These are phyloP conservation scores for Penaeus chinensis DNA, from an alignment of 1,140 invertebrate genomes.

Conservation along the genomic window DNA sequence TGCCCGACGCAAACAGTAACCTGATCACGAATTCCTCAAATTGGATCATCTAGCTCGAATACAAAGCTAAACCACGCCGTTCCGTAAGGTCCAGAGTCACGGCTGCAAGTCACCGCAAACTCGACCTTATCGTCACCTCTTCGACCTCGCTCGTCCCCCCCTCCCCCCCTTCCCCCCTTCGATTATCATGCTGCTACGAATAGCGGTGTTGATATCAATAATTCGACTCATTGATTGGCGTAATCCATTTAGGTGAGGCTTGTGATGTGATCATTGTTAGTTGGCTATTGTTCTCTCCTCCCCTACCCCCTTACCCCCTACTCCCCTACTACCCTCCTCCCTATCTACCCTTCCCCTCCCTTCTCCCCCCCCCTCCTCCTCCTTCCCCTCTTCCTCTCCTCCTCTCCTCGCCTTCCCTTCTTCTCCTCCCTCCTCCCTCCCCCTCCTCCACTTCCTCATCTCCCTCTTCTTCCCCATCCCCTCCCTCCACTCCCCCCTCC, in stretches of 20 bases:
- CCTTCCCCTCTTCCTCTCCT: background rate
- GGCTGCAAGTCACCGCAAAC: too few relatives aligned
- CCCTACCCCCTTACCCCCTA: too few relatives aligned
- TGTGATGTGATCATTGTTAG: constrained; percentile 55
- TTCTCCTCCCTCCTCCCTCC: background rate
- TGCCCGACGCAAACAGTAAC: constrained; percentile 1
- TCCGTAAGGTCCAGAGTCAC: too few relatives aligned
- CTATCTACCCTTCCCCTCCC: background rate
- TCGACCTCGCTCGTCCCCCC: too few relatives aligned
- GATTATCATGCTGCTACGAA: background rate
- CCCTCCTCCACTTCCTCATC: background rate
- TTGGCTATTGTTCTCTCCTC: constrained; percentile 32
- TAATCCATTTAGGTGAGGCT: constrained; percentile 43
- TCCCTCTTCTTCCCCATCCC: background rate
- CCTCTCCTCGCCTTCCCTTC: background rate
- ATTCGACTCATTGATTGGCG: constrained; percentile 43
- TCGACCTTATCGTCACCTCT: too few relatives aligned
- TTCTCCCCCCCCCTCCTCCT: background rate
- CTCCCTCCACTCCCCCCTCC: too few relatives aligned
- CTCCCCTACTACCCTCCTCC: too few relatives aligned
- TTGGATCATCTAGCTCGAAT: background rate
- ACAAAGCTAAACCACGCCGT: too few relatives aligned
- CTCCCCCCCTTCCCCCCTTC: too few relatives aligned
- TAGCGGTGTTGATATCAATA: constrained; percentile 21
- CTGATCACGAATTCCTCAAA: background rate